Evolutionary conservation across 2,113 vertebrate genomes (phyloP).

Genomic region (Ariopsis seemanni): DNA sequence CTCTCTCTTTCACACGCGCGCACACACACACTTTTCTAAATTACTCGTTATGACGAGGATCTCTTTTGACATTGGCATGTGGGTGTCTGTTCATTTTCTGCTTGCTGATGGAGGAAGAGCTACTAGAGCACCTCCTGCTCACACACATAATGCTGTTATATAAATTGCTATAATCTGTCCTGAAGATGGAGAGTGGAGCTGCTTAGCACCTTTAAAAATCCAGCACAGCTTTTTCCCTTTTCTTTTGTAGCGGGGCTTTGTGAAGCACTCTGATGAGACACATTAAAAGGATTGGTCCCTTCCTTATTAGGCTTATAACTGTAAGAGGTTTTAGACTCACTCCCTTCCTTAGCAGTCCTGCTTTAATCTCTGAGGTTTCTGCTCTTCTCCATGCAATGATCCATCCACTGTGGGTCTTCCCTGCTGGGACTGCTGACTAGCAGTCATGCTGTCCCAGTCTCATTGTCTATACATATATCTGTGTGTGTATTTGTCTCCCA

Average conservation of each 20-base stretch:
- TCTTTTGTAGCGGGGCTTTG: not conserved
- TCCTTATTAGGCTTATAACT: slow-evolving; percentile 47
- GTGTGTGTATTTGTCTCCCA: not conserved
- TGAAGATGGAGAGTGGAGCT: slow-evolving; percentile 9
- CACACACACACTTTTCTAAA: not conserved
- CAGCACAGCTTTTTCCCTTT: slow-evolving; percentile 23
- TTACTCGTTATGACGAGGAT: not conserved
- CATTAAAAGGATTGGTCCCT: slow-evolving; percentile 59
- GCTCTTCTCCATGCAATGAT: slow-evolving; percentile 9
- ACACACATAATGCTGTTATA: slow-evolving; percentile 24
- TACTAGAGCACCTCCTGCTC: not conserved
- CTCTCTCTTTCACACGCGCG: not conserved
- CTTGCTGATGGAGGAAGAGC: not conserved
- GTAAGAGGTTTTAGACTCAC: slow-evolving; percentile 36
- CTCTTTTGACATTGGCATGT: slow-evolving; percentile 2
- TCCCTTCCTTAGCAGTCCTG: not conserved
- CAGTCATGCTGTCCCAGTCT: not conserved
- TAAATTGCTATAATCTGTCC: slow-evolving; percentile 45
- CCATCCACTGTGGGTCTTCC: not conserved
- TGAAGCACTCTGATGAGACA: slow-evolving; percentile 63
- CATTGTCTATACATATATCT: not conserved
- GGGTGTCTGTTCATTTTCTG: slow-evolving; percentile 16
- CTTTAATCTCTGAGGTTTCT: not conserved
- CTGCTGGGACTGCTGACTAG: not conserved
- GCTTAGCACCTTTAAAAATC: slow-evolving; percentile 31